Evolutionary conservation across 53 echinoderm and acorn worm species (phyloP).

Genomic region (Stichopus horrens): DNA sequence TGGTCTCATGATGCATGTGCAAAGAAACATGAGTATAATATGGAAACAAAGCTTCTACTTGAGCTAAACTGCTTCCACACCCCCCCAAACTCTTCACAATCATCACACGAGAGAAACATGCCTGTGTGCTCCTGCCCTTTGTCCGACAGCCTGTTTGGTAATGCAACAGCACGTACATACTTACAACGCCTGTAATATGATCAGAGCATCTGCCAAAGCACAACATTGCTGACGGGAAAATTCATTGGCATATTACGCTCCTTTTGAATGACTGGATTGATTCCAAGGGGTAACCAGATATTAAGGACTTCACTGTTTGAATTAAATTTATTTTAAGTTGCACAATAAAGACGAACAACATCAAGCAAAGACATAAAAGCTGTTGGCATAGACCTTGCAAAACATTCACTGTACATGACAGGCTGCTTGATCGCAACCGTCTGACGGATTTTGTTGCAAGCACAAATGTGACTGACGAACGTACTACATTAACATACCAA

Average conservation of each 20-base stretch:
- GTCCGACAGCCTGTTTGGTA: background rate
- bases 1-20: no score
- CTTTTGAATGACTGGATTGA: constrained; percentile 9
- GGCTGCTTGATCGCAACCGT: no score
- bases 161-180: constrained; percentile 5
- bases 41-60: background rate
- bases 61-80: background rate
- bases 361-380: no score
- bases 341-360: no score
- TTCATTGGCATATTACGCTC: constrained; percentile 7
- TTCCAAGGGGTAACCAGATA: background rate
- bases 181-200: constrained; percentile 10
- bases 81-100: background rate
- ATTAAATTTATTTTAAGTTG: background rate
- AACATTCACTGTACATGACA: no score
- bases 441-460: no score
- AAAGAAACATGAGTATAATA: no score
- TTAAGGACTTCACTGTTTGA: background rate
- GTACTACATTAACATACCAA: no score
- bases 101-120: background rate
- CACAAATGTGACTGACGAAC: no score
- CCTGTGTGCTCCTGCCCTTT: background rate
- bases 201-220: background rate
- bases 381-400: no score
- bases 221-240: constrained; percentile 6